Base-by-base conservation (phyloP, 2,888 invertebrate species). In the Pandemis heparana region DNA sequence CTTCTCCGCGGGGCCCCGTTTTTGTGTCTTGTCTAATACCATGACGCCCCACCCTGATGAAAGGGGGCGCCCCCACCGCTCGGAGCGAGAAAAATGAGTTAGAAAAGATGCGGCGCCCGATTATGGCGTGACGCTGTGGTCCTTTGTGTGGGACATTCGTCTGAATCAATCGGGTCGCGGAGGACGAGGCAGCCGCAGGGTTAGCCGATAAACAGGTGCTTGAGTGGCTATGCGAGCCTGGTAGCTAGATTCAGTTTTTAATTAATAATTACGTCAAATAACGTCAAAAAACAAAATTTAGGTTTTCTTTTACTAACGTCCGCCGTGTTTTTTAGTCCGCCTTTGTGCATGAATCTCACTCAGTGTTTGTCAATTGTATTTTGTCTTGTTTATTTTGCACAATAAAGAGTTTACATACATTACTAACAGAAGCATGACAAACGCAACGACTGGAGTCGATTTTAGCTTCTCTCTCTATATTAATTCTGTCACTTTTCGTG, bases 21-120 rank as follows among this genome's bases (percentile, higher is more conserved):
- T 94, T 94, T 94, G 94, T 94, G 93, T 92, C 92, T 94, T 94
- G 93, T 92, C 94, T 93, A 94, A 94, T 92, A 89, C 92, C 92
- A 90, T 92, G 90, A 90, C 92, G 91, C 90, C 91, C 92, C 92
- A 87, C 82, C 83, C 87, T 91, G 92, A 92, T 89, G 92, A 91
- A 87, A 85, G 62, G 71, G 68, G 75, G 77, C 79, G 79, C 84
- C 82, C 80, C 76, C 56, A 77, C 77, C 83, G 84, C 91, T 89
- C 87, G 88, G 81, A 88, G 89, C 92, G 92, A 94, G 94, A 94
- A 94, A 94, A 94, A 94, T 94, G 94, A 94, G 94, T 94, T 94
- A 94, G 94, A 92, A 94, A 93, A 94, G 94, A 94, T 94, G 94
- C 91, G 92, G 89, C 88, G 86, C 85, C 87, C 92, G 93, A 93